Base-by-base conservation (phyloP, 2,797 vertebrate species). In the Xenops minutus region DNA sequence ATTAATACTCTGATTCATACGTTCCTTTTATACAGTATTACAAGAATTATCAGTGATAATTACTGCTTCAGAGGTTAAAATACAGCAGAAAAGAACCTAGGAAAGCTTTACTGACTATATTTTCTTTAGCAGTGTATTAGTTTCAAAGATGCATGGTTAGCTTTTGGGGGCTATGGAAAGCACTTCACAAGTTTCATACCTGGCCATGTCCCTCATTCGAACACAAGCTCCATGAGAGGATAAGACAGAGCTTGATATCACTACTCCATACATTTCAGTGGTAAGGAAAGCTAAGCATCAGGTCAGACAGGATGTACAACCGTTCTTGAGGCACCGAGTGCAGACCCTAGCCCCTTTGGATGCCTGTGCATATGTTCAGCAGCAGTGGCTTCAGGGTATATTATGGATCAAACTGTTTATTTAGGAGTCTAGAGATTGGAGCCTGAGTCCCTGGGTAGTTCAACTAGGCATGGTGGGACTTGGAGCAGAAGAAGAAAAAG, bases 51-150 rank as follows among this genome's bases (percentile, higher is more conserved):
- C 37, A 80, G 58, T 58, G 58, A 68, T 46, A 30, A 30, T 9
- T 41, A 15, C 6, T 87, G 6, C 49, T 94, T 96, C 22, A 67
- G 55, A 94, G 91, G 55, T 30, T 63, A 90, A 96, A 88, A 61
- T 20, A 54, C 19, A 39, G 17, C 14, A 56, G 27, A 85, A 75
- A n/a, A 46, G 3, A 19, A 55, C 30, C 27, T 46, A 49, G 13
- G 52, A 87, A 80, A 68, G 7, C 67, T 59, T 9, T 75, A 61
- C 9, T 71, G 46, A 39, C 44, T 62, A 2, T 18, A 51, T 59
- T 26, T 73, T 3, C 20, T 69, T 44, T 41, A 58, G 8, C 4
- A 37, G 6, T 26, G 8, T 46, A 32, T 12, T 23, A 26, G 9
- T 55, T 89, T 68, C 22, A 23, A 59, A 82, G 44, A 37, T 2